phyloP scores from a whole-genome alignment of 2,113 vertebrate species.

The Myotis davidii region DNA sequence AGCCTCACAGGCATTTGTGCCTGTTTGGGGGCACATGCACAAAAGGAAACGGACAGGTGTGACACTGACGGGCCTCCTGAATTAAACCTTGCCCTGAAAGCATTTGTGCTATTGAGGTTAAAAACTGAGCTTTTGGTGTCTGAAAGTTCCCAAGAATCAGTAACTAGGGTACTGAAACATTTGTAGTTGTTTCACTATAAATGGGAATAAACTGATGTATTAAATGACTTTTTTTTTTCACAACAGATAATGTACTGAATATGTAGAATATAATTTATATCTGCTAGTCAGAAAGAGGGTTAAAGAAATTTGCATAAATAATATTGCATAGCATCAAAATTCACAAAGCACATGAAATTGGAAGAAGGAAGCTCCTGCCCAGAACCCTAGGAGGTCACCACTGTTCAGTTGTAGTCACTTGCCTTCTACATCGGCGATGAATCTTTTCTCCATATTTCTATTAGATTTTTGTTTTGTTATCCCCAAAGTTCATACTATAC shows the following conservation, averaged over 20 bases:
- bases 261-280: background rate
- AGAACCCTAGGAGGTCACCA: conserved; percentile 12
- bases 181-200: conserved; percentile 54
- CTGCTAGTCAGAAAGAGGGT: background rate
- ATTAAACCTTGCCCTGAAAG: conserved; percentile 33
- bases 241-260: conserved; percentile 46
- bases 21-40: conserved; percentile 92
- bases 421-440: conserved; percentile 5
- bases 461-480: conserved; percentile 58
- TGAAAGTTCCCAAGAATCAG: background rate
- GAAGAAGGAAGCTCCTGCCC: conserved; percentile 21
- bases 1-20: conserved; percentile 90
- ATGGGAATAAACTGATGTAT: conserved; percentile 15
- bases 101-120: conserved; percentile 43
- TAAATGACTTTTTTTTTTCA: background rate
- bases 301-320: conserved; percentile 51
- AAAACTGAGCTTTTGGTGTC: conserved; percentile 51
- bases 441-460: conserved; percentile 50
- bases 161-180: conserved; percentile 44
- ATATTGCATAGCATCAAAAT: conserved; percentile 13
- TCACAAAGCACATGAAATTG: background rate
- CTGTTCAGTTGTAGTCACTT: conserved; percentile 4
- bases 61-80: conserved; percentile 69
- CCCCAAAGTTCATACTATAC: conserved; percentile 48
- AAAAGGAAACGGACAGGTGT: conserved; percentile 89